phyloP scores from a whole-genome alignment of 1,140 invertebrate species.

The Zaprionus ghesquierei region DNA sequence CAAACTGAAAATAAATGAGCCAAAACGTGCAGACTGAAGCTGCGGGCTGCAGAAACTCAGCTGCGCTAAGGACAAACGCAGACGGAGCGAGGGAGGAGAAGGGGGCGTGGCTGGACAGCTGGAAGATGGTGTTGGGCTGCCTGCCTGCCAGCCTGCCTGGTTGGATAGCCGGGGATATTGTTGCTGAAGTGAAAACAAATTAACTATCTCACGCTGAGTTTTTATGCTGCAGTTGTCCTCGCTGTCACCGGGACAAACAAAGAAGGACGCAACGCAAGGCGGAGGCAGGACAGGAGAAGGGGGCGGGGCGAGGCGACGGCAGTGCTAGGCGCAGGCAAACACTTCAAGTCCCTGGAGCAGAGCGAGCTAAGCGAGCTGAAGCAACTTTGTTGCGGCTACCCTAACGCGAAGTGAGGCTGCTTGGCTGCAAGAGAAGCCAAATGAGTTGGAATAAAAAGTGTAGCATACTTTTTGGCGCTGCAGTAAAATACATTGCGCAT shows the following conservation, averaged over 20 bases:
- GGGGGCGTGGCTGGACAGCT: neutral
- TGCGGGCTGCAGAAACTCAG: conserved; percentile 25
- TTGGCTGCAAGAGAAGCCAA: neutral
- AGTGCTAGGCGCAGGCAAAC: conserved; percentile 48
- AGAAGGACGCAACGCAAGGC: conserved; percentile 11
- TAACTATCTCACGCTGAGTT: conserved; percentile 79
- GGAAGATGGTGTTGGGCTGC: neutral
- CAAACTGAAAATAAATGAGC: conserved; percentile 80
- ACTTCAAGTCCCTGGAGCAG: conserved; percentile 53
- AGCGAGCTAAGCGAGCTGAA: conserved; percentile 25
- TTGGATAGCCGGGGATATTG: conserved; percentile 52
- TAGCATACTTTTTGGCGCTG: neutral
- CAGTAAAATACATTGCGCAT: neutral
- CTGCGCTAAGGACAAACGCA: neutral
- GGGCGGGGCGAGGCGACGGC: neutral
- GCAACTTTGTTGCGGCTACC: conserved; percentile 62
- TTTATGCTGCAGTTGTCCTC: conserved; percentile 58
- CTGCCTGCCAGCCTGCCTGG: neutral
- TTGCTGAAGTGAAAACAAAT: conserved; percentile 79
- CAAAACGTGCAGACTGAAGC: conserved; percentile 59
- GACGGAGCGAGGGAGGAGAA: neutral
- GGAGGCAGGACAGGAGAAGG: too few relatives aligned
- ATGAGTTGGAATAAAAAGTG: neutral
- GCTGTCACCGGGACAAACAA: conserved; percentile 43
- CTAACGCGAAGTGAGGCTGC: neutral